Percentiles rank a stretch among this genome's conserved stretches.
phyloP scores from a whole-genome alignment of 30 jellyfish, hydroid and myxozoan species.

The Aurelia aurita region DNA sequence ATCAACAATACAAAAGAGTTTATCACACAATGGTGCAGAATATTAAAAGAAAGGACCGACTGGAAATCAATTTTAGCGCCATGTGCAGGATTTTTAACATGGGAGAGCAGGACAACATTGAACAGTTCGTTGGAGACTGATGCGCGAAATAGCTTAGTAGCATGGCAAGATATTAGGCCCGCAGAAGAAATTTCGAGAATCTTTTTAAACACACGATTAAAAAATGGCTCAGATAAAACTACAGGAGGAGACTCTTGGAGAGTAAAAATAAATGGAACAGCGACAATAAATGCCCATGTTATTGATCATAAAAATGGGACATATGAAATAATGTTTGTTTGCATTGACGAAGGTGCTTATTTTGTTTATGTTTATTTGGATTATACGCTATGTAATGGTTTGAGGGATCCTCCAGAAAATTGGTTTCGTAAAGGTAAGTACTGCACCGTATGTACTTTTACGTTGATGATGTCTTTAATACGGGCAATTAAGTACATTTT shows the following conservation, averaged over 20 bases:
- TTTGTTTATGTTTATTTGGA: constrained; percentile 55
- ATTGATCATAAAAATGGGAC: constrained; percentile 75
- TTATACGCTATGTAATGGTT: constrained; percentile 74
- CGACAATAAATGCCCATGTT: constrained; percentile 46
- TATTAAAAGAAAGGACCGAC: constrained; percentile 19
- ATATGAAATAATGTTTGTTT: constrained; percentile 51
- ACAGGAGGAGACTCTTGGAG: constrained; percentile 80
- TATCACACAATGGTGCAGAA: constrained; percentile 38
- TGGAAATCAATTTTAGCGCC: constrained; percentile 56
- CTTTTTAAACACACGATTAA: constrained; percentile 8
- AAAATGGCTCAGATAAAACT: constrained; percentile 25
- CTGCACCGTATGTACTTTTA: not conserved
- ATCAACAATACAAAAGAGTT: constrained; percentile 5
- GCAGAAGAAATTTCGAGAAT: constrained; percentile 62
- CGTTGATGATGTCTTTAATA: no score
- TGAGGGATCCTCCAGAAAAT: constrained; percentile 74
- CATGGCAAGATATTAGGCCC: constrained; percentile 29
- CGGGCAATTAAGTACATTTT: no score
- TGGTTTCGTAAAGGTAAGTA: constrained; percentile 77
- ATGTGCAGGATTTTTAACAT: constrained; percentile 23
- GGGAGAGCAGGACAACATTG: constrained; percentile 4
- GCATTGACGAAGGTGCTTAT: constrained; percentile 55
- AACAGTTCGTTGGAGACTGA: constrained; percentile 38
- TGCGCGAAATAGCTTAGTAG: constrained; percentile 25
- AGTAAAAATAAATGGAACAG: constrained; percentile 65